A percentile compares a stretch with the other conserved stretches of the same genome.
Evolutionary conservation across 2,888 invertebrate genomes (phyloP).

Genomic region (Dryocosmus kuriphilus): DNA sequence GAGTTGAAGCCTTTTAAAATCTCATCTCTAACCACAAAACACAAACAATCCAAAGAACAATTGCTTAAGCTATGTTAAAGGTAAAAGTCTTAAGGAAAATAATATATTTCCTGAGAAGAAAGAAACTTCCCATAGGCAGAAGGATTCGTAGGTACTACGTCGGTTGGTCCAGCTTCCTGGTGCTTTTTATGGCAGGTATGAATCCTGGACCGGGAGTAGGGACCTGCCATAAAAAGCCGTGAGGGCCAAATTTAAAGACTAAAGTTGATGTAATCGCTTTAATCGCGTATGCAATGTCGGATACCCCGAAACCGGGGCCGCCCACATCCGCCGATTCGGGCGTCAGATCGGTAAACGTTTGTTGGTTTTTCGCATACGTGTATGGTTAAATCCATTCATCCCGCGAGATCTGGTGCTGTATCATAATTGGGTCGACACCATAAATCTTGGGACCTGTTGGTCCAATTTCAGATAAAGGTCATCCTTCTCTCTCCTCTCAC

Average conservation of each 20-base stretch:
- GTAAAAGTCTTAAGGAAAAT: not conserved
- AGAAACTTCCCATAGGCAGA: not conserved
- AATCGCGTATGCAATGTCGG: slow-evolving; percentile 32
- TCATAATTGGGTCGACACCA: slow-evolving; percentile 39
- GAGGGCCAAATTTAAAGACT: slow-evolving; percentile 33
- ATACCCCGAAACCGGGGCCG: slow-evolving; percentile 50
- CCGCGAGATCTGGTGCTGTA: slow-evolving; percentile 29
- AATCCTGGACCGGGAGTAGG: not conserved
- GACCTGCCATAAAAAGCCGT: slow-evolving; percentile 19
- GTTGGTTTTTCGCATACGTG: slow-evolving; percentile 37
- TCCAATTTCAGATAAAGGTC: slow-evolving; percentile 32
- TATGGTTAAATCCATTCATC: slow-evolving; percentile 39
- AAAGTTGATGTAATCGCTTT: slow-evolving; percentile 39
- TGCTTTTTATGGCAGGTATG: slow-evolving; percentile 27
- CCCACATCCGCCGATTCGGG: slow-evolving; percentile 54
- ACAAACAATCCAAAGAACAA: slow-evolving; percentile 29
- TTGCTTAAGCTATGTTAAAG: not conserved
- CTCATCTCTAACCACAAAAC: slow-evolving; percentile 8
- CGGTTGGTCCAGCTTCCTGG: slow-evolving; percentile 6
- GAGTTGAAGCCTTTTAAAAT: slow-evolving; percentile 29
- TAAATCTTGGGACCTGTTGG: slow-evolving; percentile 26
- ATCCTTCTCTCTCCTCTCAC: not conserved
- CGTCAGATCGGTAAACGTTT: slow-evolving; percentile 38
- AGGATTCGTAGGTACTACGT: not conserved
- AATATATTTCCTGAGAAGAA: not conserved